Conservation (phyloP, 2,888 invertebrate genomes). For the Cheilosia impressa region DNA sequence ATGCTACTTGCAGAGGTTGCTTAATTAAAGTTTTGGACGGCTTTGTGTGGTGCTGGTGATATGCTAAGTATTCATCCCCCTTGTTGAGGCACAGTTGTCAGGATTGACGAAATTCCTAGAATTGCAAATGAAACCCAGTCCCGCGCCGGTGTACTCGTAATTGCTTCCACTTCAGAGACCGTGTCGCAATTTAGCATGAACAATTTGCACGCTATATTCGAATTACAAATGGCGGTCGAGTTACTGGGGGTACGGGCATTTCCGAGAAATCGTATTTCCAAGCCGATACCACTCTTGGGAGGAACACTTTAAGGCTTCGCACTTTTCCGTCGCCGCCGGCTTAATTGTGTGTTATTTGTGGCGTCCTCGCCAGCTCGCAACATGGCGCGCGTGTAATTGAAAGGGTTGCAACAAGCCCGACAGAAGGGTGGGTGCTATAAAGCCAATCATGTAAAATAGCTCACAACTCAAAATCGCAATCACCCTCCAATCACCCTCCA, state of each 20-base stretch:
- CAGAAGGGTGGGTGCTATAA: slow-evolving; percentile 3
- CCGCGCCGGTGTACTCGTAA: slow-evolving; percentile 40
- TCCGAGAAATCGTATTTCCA: slow-evolving; percentile 50
- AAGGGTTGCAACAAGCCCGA: slow-evolving; percentile 25
- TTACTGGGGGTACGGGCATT: slow-evolving; percentile 29
- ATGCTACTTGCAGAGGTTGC: slow-evolving; percentile 2
- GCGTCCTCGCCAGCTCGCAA: slow-evolving; percentile 37
- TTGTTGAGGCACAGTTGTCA: background rate
- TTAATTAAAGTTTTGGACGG: slow-evolving; percentile 49
- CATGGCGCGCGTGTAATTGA: slow-evolving; percentile 17
- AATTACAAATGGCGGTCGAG: slow-evolving; percentile 57
- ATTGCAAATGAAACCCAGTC: slow-evolving; percentile 50
- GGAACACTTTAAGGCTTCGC: slow-evolving; percentile 67
- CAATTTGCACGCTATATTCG: slow-evolving; percentile 71
- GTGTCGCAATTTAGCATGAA: slow-evolving; percentile 70
- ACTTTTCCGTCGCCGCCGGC: slow-evolving; percentile 32
- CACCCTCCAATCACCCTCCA: slow-evolving; percentile 33
- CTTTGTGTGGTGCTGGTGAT: background rate
- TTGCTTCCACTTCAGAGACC: slow-evolving; percentile 66
- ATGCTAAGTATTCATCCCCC: slow-evolving; percentile 57
- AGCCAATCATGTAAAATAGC: slow-evolving; percentile 32
- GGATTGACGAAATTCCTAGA: slow-evolving; percentile 56
- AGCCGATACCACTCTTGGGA: slow-evolving; percentile 39
- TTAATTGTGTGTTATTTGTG: slow-evolving; percentile 59
- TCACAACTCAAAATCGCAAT: slow-evolving; percentile 12